phyloP scores from a whole-genome alignment of 2,113 vertebrate species.

The Nesogale talazaci region DNA sequence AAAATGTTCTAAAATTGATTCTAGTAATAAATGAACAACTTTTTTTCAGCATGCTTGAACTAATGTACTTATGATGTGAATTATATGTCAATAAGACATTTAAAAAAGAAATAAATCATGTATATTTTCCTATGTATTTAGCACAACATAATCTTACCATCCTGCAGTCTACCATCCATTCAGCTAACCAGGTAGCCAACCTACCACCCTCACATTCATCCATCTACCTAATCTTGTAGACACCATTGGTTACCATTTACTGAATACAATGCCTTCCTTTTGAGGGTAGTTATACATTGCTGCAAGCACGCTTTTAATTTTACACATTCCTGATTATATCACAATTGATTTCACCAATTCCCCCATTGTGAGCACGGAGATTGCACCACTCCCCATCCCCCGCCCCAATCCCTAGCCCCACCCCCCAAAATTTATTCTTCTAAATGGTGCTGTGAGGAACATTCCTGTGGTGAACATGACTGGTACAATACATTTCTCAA shows the following conservation, averaged over 20 bases:
- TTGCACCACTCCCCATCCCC: neutral
- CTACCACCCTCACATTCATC: neutral
- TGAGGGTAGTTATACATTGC: neutral
- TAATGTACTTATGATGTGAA: no score
- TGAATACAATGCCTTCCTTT: neutral
- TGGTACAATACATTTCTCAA: neutral
- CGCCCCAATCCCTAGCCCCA: no score
- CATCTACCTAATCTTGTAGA: neutral
- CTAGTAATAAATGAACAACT: no score
- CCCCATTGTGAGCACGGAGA: neutral
- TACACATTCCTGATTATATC: neutral
- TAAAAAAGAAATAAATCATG: neutral
- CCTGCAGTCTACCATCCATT: neutral
- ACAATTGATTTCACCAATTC: neutral
- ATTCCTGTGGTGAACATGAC: neutral
- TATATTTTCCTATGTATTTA: neutral
- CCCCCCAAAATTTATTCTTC: neutral
- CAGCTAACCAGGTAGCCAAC: neutral
- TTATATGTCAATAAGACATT: no score
- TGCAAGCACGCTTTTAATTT: conserved; percentile 1
- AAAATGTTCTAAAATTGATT: no score
- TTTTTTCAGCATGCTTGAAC: no score
- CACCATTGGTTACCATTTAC: conserved; percentile 7
- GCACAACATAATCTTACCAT: neutral
- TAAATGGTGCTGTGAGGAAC: neutral